Evolutionary conservation across 2,113 vertebrate genomes (phyloP), one percentile per base, ranked within the genome.

Genomic region (Datnioides undecimradiatus): DNA sequence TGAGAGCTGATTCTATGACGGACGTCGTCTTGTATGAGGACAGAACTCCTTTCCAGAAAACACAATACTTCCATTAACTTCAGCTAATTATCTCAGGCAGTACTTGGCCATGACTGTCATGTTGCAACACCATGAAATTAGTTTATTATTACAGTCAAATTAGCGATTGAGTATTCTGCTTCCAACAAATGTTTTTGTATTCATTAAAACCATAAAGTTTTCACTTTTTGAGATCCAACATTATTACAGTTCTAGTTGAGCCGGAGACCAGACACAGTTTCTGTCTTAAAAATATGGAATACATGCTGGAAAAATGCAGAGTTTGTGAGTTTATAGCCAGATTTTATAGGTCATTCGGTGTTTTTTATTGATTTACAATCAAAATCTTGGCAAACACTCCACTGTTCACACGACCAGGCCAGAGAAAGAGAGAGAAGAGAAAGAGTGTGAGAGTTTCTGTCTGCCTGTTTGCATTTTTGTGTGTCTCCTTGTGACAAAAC

Each of bases 401-500:
- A 27, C 57, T 76, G 38, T 46, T 43, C 34, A 71, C 23, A 63
- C 51, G 55, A 40, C 3, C 29, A 59, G 23, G 14, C 38, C 25
- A 46, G 12, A 59, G n/a, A 34, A 3, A 57, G 1, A 40, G 55
- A 68, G 45, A 51, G 14, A 17, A 17, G 27, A 51, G 36, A 60
- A 36, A 27, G 71, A 45, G 23, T 6, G 55, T 49, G 9, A 43
- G 52, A 57, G 43, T 76, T 49, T 63, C 7, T 62, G 57, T 80
- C 63, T 83, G 88, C 64, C 58, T 81, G 72, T 84, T 88, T 79
- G 81, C 66, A 73, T 85, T 86, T 83, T 68, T 77, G 59, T 82
- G 65, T 38, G 75, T 83, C 78, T 88, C 76, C 79, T 64, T 51
- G 67, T 84, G 82, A 91, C 77, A 72, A 92, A 93, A 93, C 90